Evolutionary conservation across 1,140 invertebrate genomes (phyloP).

Genomic region (Zaprionus tsacasi): DNA sequence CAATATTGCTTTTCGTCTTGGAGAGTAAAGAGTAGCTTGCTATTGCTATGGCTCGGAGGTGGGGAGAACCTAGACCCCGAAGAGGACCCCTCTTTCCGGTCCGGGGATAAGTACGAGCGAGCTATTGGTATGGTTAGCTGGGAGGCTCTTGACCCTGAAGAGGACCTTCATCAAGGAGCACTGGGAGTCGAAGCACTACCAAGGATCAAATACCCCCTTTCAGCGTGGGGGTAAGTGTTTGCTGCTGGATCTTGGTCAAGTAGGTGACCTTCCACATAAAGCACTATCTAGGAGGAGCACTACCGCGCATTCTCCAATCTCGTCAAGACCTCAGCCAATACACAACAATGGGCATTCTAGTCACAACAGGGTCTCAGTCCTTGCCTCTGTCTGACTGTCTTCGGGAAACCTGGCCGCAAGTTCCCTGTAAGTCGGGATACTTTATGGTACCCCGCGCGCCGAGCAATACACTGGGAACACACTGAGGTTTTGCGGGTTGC

Average conservation of each 20-base stretch:
- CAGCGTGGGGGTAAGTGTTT: background rate
- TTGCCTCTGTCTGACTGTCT: background rate
- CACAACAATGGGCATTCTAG: conserved; percentile 16
- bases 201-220: background rate
- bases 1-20: too few species aligned
- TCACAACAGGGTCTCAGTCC: background rate
- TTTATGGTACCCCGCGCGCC: conserved; percentile 35
- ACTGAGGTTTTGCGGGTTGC: conserved; percentile 71
- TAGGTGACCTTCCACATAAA: too few species aligned
- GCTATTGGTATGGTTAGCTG: too few species aligned
- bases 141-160: too few species aligned
- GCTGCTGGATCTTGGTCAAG: too few species aligned
- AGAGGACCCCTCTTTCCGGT: too few species aligned
- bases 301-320: background rate
- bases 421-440: conserved; percentile 43
- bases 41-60: too few species aligned
- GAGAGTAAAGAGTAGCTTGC: too few species aligned
- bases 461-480: conserved; percentile 4
- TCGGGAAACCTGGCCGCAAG: conserved; percentile 22
- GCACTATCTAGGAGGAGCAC: too few species aligned
- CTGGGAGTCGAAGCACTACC: background rate
- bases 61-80: background rate
- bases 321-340: background rate
- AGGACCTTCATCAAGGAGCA: too few species aligned
- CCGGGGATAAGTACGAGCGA: too few species aligned